A percentile compares a stretch with the other conserved stretches of the same genome.
phyloP scores from a whole-genome alignment of 2,113 vertebrate genomes.

The Megaptera novaeangliae region DNA sequence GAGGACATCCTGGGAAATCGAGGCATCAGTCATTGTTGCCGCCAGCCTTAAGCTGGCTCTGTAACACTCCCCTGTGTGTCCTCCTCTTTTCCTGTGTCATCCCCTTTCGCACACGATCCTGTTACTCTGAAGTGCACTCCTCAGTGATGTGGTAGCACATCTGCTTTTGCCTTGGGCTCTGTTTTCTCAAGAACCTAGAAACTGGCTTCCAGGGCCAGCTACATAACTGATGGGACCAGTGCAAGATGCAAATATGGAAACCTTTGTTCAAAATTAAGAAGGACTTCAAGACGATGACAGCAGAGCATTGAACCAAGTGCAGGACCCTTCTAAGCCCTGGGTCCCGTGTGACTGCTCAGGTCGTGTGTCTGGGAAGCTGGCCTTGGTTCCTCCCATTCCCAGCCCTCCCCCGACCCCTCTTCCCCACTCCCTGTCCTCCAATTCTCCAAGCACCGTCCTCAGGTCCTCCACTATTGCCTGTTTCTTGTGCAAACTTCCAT shows the following conservation, averaged over 20 bases:
- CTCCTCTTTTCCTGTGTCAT: not conserved
- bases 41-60: not conserved
- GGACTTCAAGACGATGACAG: not conserved
- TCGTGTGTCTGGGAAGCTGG: not conserved
- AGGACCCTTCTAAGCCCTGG: not conserved
- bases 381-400: not conserved
- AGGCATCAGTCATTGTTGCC: no score
- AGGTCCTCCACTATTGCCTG: not conserved
- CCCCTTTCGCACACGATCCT: not conserved
- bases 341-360: not conserved
- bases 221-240: not conserved
- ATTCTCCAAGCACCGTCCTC: not conserved
- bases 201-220: not conserved
- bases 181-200: not conserved
- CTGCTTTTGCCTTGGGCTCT: not conserved
- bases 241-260: not conserved
- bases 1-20: not conserved
- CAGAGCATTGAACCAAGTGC: not conserved
- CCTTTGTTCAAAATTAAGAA: not conserved
- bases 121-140: not conserved
- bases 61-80: no score
- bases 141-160: not conserved
- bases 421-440: not conserved
- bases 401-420: rapidly evolving
- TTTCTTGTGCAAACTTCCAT: not conserved